phyloP scores from a whole-genome alignment of 2,113 vertebrate genomes.

The Cranoglanis bouderius region DNA sequence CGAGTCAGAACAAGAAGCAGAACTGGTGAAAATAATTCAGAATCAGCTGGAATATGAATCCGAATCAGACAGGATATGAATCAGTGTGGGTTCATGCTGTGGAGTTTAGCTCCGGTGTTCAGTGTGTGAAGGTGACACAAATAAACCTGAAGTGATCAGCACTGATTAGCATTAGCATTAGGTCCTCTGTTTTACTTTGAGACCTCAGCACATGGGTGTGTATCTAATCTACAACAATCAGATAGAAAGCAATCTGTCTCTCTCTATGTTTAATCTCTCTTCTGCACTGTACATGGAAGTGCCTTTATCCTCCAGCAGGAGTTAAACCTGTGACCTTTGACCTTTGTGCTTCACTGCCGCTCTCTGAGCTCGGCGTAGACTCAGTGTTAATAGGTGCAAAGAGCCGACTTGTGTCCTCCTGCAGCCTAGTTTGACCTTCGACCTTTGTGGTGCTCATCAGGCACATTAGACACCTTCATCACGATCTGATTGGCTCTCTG shows the following conservation, averaged over 20 bases:
- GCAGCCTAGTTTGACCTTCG: background rate
- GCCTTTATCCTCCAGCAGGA: conserved; percentile 9
- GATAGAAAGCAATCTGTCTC: background rate
- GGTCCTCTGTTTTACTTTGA: background rate
- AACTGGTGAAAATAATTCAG: background rate
- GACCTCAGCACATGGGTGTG: background rate
- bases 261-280: background rate
- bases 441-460: background rate
- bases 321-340: background rate
- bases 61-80: background rate
- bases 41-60: background rate
- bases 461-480: background rate
- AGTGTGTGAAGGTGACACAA: background rate
- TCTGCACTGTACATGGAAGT: background rate
- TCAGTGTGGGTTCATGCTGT: background rate
- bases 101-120: background rate
- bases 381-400: background rate
- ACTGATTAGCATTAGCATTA: background rate
- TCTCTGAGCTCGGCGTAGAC: background rate
- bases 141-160: background rate
- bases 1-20: background rate
- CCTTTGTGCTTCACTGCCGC: background rate
- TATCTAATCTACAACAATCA: background rate
- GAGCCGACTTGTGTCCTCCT: background rate
- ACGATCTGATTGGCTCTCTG: background rate